phyloP scores from a whole-genome alignment of 2,888 invertebrate species.

The Pseudoips prasinana region DNA sequence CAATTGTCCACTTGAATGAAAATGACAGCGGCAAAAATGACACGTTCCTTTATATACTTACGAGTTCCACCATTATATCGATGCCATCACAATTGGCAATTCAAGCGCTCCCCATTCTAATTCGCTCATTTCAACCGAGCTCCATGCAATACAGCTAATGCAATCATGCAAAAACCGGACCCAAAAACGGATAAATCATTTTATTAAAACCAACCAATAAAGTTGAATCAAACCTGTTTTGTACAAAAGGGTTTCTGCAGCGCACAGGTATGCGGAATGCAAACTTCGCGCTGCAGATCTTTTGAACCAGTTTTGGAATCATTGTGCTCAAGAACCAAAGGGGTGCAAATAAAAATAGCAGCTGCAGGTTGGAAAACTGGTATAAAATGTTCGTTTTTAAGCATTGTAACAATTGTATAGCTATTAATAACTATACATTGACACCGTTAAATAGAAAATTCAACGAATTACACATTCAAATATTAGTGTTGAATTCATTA shows the following conservation, averaged over 20 bases:
- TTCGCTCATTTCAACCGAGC: conserved; percentile 38
- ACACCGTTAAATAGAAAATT: conserved; percentile 13
- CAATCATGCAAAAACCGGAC: conserved; percentile 35
- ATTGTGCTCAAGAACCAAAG: conserved; percentile 30
- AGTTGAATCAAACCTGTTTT: conserved; percentile 42
- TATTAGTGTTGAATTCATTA: no score
- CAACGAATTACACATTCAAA: conserved; percentile 1
- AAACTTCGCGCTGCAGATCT: conserved; percentile 57
- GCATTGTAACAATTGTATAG: conserved; percentile 21
- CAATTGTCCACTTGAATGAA: no score
- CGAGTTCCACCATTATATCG: no score
- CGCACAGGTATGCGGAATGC: conserved; percentile 68
- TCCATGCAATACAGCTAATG: conserved; percentile 40
- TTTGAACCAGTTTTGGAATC: conserved; percentile 35
- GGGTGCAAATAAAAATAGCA: conserved; percentile 33
- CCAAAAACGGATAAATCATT: conserved; percentile 25
- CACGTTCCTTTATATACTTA: no score
- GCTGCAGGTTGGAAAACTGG: conserved; percentile 43
- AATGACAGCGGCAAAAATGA: no score
- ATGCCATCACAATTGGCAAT: conserved; percentile 30
- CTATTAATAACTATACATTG: conserved; percentile 15
- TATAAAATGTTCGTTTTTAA: conserved; percentile 17
- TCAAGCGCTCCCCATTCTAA: conserved; percentile 31
- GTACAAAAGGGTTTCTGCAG: conserved; percentile 51
- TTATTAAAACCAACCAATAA: conserved; percentile 19